Base-by-base conservation (phyloP, 2,888 invertebrate genomes). In the Erebia aethiops region DNA sequence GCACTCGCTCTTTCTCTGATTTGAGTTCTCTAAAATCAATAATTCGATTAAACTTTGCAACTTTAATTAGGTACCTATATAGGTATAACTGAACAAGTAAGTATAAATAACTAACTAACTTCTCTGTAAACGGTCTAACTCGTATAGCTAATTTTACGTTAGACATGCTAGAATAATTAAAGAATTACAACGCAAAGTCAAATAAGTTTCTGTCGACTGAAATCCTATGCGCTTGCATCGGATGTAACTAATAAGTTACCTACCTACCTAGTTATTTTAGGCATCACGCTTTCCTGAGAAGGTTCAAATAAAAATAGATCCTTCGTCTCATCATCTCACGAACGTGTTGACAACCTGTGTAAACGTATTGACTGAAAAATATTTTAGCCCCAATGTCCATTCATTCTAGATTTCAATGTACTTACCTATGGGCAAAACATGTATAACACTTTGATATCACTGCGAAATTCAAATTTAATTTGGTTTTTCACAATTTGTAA, bases 111-210 rank as follows among this genome's bases (percentile, higher is more conserved):
- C 21, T 13, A 71, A 82, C 92, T 89, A 87, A 95, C 95, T 95
- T 94, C 76, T 94, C 93, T 26, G 95, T 95, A 81, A 96, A 92
- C 14, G 95, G 95, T 76, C 95, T 90, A 43, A 95, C 94, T 78
- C 95, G 89, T 67, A 96, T 94, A 18, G 95, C 95, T 79, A 96
- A 94, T 83, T 95, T 95, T 67, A 96, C 94, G 77, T 94, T 94
- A 54, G 95, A 94, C 95, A 95, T 95, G 49, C 10, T 66, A 8
- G 13, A 26, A 11, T 52, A 26, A 11, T 52, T 18, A 65, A 14
- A 35, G 8, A 21, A 26, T 51, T 11, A 35, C 18, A 13, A 35
- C 18, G 14, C 14, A 21, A 18, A 54, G 41, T 35, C 35, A 62
- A 16, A 26, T 46, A 16, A 62, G 64, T 16, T 11, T 57, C 56